Evolutionary conservation across 2,113 vertebrate species (phyloP), one percentile per base, ranked within the genome.

Genomic region (Corvus moneduloides): DNA sequence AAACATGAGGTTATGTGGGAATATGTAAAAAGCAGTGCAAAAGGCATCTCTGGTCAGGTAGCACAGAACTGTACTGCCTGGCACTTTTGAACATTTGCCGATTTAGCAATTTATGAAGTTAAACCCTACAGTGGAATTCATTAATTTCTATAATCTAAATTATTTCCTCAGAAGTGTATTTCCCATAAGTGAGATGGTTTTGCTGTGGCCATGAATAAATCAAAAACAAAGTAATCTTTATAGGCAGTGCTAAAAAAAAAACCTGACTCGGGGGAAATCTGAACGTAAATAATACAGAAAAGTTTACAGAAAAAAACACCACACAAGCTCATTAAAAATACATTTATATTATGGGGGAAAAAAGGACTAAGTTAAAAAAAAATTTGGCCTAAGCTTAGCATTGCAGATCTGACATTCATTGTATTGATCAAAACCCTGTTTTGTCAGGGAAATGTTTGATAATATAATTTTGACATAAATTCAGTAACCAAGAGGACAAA

Each of bases 201-300:
- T 96, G 94, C 87, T 93, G 32, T 73, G 71, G 55, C 74, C 77
- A 87, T 96, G 90, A 96, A 94, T 96, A 97, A 97, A 96, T 94
- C 94, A 96, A 80, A 77, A 95, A 95, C 16, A 33, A 91, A 96
- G 90, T 93, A 96, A 95, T 81, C 56, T 95, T 95, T 92, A 87
- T 82, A 91, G 51, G 77, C 86, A 90, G 37, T 83, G n/a, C 37
- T 91, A 87, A 91, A 94, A 87, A 56, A 56, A 83, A 76, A 51
- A 8, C 3, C 67, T 89, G 39, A 89, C 72, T 93, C 46, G 9
- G 39, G 72, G 56, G 76, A 97, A 95, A 93, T 77, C 35, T 81
- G 76, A 94, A 85, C 14, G 2, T 81, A 97, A 96, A 94, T 87
- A 96, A 93, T 61, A 89, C 39, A 82, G 52, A 91, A 87, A 94